phyloP scores from a whole-genome alignment of 1,140 invertebrate genomes.

The Drosophila pruinosa region DNA sequence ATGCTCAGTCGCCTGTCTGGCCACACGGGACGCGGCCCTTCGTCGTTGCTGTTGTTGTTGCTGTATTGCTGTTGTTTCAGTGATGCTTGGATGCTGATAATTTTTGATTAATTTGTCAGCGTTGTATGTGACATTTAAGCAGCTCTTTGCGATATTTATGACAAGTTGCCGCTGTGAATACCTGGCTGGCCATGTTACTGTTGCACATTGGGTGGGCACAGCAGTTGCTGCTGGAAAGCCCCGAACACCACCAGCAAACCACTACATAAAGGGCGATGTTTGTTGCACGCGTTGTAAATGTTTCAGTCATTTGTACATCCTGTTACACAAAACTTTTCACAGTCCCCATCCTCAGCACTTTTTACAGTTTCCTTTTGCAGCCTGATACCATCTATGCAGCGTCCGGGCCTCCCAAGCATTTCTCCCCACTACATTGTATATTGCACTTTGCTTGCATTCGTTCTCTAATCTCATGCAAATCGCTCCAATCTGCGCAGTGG shows the following conservation, averaged over 20 bases:
- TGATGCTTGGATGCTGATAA: slow-evolving; percentile 74
- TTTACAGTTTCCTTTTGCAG: slow-evolving; percentile 61
- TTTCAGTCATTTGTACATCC: slow-evolving; percentile 75
- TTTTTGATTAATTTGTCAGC: slow-evolving; percentile 81
- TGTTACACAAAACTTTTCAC: slow-evolving; percentile 72
- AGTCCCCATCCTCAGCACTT: slow-evolving; percentile 31
- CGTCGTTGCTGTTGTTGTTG: slow-evolving; percentile 37
- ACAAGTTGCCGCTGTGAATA: slow-evolving; percentile 41
- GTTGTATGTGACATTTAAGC: slow-evolving; percentile 79
- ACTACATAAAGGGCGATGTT: slow-evolving; percentile 60
- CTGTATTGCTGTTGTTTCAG: slow-evolving; percentile 29
- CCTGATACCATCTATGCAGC: slow-evolving; percentile 36
- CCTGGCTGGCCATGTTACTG: slow-evolving; percentile 29
- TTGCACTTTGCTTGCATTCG: not conserved
- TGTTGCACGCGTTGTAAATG: slow-evolving; percentile 54
- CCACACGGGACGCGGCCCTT: slow-evolving; percentile 22
- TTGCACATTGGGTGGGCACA: slow-evolving; percentile 61
- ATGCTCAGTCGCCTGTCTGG: slow-evolving; percentile 39
- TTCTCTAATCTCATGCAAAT: slow-evolving; percentile 74
- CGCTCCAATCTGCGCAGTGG: slow-evolving; percentile 73
- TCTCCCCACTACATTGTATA: not conserved
- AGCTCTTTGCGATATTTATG: slow-evolving; percentile 81
- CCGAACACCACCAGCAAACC: slow-evolving; percentile 9
- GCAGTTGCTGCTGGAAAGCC: slow-evolving; percentile 14
- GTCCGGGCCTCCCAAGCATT: slow-evolving; percentile 12